Conservation (phyloP, 2,113 vertebrate species). For the Zosterops pallidus region DNA sequence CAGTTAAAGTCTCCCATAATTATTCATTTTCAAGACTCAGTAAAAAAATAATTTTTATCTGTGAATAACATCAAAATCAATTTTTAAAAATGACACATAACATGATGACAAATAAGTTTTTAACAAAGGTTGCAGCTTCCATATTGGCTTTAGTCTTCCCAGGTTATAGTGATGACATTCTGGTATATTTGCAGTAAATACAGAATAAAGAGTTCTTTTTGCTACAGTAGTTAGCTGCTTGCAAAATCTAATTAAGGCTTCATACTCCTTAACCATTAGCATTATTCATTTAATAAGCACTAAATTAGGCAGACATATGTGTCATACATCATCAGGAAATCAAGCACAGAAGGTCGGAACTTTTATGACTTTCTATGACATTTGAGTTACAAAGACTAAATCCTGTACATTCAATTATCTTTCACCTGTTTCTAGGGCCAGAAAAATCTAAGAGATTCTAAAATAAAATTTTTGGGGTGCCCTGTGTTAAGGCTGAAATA, state of each 20-base stretch:
- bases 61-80: background rate
- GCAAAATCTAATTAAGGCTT: constrained; percentile 36
- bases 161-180: background rate
- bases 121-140: background rate
- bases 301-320: constrained; percentile 29
- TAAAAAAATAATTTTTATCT: background rate
- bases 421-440: background rate
- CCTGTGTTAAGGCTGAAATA: background rate
- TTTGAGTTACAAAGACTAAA: constrained; percentile 3
- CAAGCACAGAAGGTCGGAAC: background rate
- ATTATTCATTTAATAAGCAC: constrained; percentile 22
- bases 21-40: background rate
- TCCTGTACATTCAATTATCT: background rate
- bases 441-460: background rate
- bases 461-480: background rate
- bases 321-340: constrained; percentile 28
- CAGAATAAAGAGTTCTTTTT: background rate
- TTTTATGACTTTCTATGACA: constrained; percentile 2
- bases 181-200: background rate
- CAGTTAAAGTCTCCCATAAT: background rate
- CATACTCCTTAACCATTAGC: constrained; percentile 15
- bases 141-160: background rate
- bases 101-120: background rate
- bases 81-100: background rate
- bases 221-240: background rate